A percentile compares a stretch with the other conserved stretches of the same genome.
phyloP scores from a whole-genome alignment of 2,113 vertebrate genomes.

The Cervus canadensis region DNA sequence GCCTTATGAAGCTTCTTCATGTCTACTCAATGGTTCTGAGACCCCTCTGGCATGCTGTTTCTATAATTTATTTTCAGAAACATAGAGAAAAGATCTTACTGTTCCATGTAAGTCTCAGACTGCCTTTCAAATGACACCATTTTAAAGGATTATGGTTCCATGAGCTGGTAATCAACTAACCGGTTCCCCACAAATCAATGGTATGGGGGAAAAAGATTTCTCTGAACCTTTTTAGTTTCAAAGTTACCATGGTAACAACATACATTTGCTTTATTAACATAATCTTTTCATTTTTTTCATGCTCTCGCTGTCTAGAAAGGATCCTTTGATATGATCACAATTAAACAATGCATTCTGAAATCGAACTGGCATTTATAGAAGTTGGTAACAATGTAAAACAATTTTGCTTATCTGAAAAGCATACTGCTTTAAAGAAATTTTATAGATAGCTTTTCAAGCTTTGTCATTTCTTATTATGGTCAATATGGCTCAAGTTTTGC shows the following conservation, averaged over 20 bases:
- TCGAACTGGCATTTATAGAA: slow-evolving; percentile 63
- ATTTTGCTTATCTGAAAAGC: slow-evolving; percentile 71
- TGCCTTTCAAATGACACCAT: slow-evolving; percentile 40
- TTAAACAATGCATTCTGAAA: slow-evolving; percentile 76
- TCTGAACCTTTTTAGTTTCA: slow-evolving; percentile 46
- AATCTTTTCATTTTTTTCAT: slow-evolving; percentile 63
- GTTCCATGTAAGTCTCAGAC: background rate
- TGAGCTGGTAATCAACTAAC: slow-evolving; percentile 32
- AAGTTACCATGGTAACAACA: slow-evolving; percentile 63
- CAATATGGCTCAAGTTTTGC: slow-evolving; percentile 53
- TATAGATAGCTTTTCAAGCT: slow-evolving; percentile 74
- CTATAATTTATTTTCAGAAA: slow-evolving; percentile 23
- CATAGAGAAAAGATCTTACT: background rate
- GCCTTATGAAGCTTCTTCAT: background rate
- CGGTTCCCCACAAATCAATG: slow-evolving; percentile 31
- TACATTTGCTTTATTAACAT: slow-evolving; percentile 72
- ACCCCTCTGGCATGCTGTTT: background rate
- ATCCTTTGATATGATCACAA: slow-evolving; percentile 71
- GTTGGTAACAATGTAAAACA: slow-evolving; percentile 70
- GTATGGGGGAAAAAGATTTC: background rate
- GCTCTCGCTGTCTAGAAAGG: slow-evolving; percentile 67
- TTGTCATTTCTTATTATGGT: slow-evolving; percentile 75
- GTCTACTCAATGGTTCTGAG: background rate
- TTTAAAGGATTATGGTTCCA: slow-evolving; percentile 45
- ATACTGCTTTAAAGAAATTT: slow-evolving; percentile 63